Evolutionary conservation across 1,140 invertebrate species (phyloP).

Genomic region (Papilio polytes): DNA sequence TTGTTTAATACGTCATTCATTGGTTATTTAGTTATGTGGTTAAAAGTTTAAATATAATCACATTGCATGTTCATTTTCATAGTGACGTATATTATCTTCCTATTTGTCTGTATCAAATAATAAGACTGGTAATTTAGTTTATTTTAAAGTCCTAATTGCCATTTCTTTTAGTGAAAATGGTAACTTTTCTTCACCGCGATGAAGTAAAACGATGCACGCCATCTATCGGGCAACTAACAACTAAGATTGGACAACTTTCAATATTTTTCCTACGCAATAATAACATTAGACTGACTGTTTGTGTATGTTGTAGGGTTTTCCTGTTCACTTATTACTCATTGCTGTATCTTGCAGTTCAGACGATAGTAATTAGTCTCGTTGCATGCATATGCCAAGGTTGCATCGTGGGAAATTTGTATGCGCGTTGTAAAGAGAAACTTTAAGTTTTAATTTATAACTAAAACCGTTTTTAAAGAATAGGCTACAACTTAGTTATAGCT

Average conservation of each 20-base stretch:
- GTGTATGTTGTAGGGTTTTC: background rate
- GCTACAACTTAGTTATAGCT: too few relatives aligned
- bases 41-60: background rate
- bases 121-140: background rate
- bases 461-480: background rate
- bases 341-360: background rate
- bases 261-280: background rate
- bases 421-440: background rate
- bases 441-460: background rate
- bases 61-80: background rate
- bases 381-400: background rate
- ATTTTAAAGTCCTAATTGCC: background rate
- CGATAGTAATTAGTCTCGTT: background rate
- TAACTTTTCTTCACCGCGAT: background rate
- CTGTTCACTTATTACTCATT: background rate
- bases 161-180: background rate
- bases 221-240: too few relatives aligned
- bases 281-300: background rate
- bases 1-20: constrained; percentile 3
- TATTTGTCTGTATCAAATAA: background rate
- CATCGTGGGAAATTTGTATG: background rate
- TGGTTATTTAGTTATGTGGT: background rate
- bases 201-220: too few relatives aligned
- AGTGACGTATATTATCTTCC: background rate
- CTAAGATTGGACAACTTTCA: background rate